Evolutionary conservation across 1,140 invertebrate species (phyloP).

Genomic region (Epicauta chinensis): DNA sequence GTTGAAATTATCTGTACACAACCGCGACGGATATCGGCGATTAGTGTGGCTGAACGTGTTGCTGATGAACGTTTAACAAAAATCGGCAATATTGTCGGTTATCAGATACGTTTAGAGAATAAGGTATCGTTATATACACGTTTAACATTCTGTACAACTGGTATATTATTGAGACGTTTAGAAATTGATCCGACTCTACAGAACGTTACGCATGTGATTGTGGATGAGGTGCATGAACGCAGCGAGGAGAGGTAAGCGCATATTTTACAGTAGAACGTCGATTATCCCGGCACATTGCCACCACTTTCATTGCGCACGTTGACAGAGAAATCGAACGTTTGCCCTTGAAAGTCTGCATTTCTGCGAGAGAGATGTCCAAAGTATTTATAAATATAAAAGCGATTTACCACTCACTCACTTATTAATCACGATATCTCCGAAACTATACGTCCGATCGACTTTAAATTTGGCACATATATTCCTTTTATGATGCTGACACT

Average conservation of each 20-base stretch:
- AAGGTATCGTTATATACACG: slow-evolving; percentile 72
- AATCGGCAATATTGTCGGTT: slow-evolving; percentile 76
- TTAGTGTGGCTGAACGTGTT: slow-evolving; percentile 86
- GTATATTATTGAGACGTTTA: slow-evolving; percentile 76
- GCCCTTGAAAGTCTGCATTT: no score
- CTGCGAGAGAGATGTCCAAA: no score
- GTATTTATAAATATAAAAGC: no score
- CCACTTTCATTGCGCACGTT: no score
- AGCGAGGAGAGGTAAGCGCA: slow-evolving; percentile 63
- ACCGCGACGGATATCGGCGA: slow-evolving; percentile 85
- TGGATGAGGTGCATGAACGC: slow-evolving; percentile 91
- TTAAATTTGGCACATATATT: no score
- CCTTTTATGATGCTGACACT: no score
- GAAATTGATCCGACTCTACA: slow-evolving; percentile 64
- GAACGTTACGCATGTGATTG: slow-evolving; percentile 70
- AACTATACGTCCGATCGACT: no score
- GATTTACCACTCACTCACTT: no score
- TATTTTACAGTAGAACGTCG: no score
- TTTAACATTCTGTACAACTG: slow-evolving; percentile 84
- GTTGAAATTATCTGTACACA: slow-evolving; percentile 88
- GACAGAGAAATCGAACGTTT: no score
- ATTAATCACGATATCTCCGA: no score
- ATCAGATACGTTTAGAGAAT: slow-evolving; percentile 75
- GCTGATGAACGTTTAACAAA: slow-evolving; percentile 78
- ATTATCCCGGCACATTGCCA: no score